A percentile compares a stretch with the other conserved stretches of the same genome.
Evolutionary conservation across 2,113 vertebrate genomes (phyloP).

Genomic region (Amphilophus citrinellus): DNA sequence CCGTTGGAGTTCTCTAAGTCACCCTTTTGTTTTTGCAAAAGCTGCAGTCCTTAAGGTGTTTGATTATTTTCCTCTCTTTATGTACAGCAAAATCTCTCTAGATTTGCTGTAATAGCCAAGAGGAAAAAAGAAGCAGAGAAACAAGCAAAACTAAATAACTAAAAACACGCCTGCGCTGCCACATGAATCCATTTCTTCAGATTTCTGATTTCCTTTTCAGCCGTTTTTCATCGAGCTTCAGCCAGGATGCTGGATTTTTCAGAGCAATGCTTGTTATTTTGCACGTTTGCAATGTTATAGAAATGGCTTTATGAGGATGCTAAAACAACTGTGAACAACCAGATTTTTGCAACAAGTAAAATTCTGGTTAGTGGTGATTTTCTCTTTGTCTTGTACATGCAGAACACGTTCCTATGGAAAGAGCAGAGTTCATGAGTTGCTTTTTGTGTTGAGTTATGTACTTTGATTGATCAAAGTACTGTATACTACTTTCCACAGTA

Average conservation of each 20-base stretch:
- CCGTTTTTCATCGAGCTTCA: not conserved
- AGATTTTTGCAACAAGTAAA: not conserved
- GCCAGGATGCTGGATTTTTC: not conserved
- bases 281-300: not conserved
- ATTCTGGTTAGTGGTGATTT: not conserved
- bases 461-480: too few species aligned
- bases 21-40: not conserved
- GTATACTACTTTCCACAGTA: too few species aligned
- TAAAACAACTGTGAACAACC: not conserved
- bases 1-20: fast-evolving
- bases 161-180: fast-evolving
- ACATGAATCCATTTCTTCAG: not conserved
- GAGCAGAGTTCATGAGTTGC: not conserved
- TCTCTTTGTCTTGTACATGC: not conserved
- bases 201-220: not conserved
- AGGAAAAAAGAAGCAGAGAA: not conserved
- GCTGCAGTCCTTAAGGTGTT: not conserved
- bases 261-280: not conserved
- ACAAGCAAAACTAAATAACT: too few species aligned
- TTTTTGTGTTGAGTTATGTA: not conserved
- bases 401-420: not conserved
- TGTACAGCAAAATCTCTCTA: not conserved
- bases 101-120: not conserved
- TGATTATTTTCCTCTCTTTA: not conserved
- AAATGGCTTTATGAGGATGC: too few species aligned